phyloP scores from a whole-genome alignment of 2,888 invertebrate species.

The Xylota segnis region DNA sequence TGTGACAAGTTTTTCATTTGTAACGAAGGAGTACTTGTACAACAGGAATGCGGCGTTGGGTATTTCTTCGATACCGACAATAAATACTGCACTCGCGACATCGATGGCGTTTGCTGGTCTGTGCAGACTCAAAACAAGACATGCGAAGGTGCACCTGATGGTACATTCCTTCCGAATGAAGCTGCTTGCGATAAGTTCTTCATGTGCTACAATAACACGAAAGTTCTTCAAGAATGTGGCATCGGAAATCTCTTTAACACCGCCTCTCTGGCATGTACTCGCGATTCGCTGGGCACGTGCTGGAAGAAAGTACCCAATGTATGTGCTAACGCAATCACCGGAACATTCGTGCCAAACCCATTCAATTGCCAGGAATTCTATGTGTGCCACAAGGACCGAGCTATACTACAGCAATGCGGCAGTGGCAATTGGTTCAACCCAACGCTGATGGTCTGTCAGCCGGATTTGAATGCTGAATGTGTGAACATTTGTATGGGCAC shows the following conservation, averaged over 20 bases:
- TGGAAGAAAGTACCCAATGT: constrained; percentile 61
- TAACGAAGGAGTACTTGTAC: constrained; percentile 50
- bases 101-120: constrained; percentile 54
- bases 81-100: constrained; percentile 58
- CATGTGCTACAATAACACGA: constrained; percentile 48
- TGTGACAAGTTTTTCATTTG: constrained; percentile 69
- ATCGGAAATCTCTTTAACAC: constrained; percentile 58
- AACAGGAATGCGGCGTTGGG: constrained; percentile 79
- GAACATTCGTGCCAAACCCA: constrained; percentile 78
- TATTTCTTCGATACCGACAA: constrained; percentile 78
- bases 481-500: constrained; percentile 80
- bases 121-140: constrained; percentile 24
- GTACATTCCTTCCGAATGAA: constrained; percentile 45
- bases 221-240: constrained; percentile 51
- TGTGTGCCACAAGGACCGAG: constrained; percentile 79
- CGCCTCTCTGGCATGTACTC: constrained; percentile 45
- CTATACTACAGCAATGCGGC: constrained; percentile 75
- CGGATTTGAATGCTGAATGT: constrained; percentile 80
- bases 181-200: constrained; percentile 63
- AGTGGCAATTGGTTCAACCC: constrained; percentile 78
- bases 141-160: constrained; percentile 47
- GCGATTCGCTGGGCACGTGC: constrained; percentile 60
- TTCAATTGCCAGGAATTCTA: constrained; percentile 79
- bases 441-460: constrained; percentile 52
- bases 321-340: constrained; percentile 79